Evolutionary conservation across 2,797 vertebrate genomes (phyloP), one percentile per base, ranked within the genome.

Genomic region (Anniella stebbinsi): DNA sequence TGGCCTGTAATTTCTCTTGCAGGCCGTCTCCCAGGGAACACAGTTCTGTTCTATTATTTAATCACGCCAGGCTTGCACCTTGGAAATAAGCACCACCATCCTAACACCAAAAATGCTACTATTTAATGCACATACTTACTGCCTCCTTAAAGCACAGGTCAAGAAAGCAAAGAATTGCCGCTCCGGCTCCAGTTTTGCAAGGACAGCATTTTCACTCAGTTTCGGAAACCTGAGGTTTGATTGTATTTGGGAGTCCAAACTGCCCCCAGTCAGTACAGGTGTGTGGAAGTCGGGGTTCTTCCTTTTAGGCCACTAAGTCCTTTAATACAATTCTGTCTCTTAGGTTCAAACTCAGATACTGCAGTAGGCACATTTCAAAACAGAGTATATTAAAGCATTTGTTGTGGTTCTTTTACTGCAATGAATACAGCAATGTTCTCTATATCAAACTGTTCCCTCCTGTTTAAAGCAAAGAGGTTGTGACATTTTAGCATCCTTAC

Each of bases 41-140:
- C 92, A 88, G 93, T 95, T 95, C 92, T 94, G 93, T 94, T 95
- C 95, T 95, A 95, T 96, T 96, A 96, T 95, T 95, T 96, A 96
- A 96, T 95, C 93, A 92, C 89, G 57, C 54, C 41, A 83, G 93
- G 94, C 91, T 94, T 88, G 93, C 87, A 38, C 94, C 94, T 54
- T 1, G 91, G 92, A 95, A 95, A 96, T 94, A 92, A 18, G 60
- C 93, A 87, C 90, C 89, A 91, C 93, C 82, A 88, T 86, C 63
- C 92, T 93, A 92, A 84, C 41, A 69, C 83, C 8, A 8, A 45
- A 90, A 94, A 94, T 92, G 57, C 41, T 69, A 81, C 94, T 95
- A 92, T 94, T 95, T 96, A 95, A 95, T 88, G 30, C 38, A 25
- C 86, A 92, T 84, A 67, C 84, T 1, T 87, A 82, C 93, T 92